phyloP scores from a whole-genome alignment of 2,888 invertebrate species.

The Metopia argyrocephala region DNA sequence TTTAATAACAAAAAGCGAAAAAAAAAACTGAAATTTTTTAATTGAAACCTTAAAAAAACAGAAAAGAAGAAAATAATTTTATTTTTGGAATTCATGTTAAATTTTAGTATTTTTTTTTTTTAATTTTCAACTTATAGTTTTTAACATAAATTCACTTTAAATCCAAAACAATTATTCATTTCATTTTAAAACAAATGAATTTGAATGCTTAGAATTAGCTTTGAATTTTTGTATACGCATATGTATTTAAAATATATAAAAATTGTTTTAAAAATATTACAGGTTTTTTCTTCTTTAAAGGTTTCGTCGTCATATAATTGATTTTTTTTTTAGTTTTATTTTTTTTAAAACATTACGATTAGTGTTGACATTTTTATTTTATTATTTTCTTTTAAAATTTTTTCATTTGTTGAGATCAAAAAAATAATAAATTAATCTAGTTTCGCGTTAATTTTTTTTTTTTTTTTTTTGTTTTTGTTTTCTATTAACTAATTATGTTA shows the following conservation, averaged over 20 bases:
- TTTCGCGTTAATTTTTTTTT: slow-evolving; percentile 15
- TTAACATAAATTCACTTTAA: too few species aligned
- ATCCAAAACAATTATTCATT: too few species aligned
- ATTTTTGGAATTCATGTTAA: too few species aligned
- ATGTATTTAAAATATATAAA: too few species aligned
- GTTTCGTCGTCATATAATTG: too few species aligned
- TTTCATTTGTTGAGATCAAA: slow-evolving; percentile 63
- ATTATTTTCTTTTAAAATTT: slow-evolving; percentile 26
- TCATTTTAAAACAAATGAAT: too few species aligned
- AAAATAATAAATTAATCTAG: slow-evolving; percentile 66
- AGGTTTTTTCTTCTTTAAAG: too few species aligned
- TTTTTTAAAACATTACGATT: slow-evolving; percentile 28
- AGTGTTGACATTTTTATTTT: slow-evolving; percentile 16
- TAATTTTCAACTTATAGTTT: too few species aligned
- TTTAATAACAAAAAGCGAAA: slow-evolving; percentile 33
- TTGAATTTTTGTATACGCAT: too few species aligned
- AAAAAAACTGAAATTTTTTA: neutral
- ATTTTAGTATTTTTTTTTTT: too few species aligned
- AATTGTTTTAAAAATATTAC: too few species aligned
- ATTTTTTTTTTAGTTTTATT: slow-evolving; percentile 20
- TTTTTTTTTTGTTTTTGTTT: slow-evolving; percentile 57
- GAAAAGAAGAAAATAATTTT: slow-evolving; percentile 13
- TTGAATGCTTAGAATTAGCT: too few species aligned
- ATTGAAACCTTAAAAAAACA: slow-evolving; percentile 11
- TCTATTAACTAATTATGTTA: slow-evolving; percentile 49